phyloP scores from a whole-genome alignment of 2,797 vertebrate species.

The Bradypodion ventrale region DNA sequence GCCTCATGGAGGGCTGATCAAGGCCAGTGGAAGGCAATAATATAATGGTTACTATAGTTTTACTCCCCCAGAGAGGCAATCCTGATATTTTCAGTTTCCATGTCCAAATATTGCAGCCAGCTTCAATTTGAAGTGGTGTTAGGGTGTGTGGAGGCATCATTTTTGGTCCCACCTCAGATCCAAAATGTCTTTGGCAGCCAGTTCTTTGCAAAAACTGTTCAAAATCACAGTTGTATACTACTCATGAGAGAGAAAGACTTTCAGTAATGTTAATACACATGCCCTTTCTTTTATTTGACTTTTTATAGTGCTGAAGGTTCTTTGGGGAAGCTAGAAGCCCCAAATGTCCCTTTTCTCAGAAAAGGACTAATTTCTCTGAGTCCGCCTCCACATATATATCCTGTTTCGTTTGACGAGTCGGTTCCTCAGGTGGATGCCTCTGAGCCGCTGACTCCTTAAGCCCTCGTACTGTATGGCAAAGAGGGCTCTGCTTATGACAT shows the following conservation, averaged over 20 bases:
- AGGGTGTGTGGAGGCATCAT: not conserved
- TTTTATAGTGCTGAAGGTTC: not conserved
- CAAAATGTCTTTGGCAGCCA: not conserved
- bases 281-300: not conserved
- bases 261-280: not conserved
- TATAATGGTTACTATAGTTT: not conserved
- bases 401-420: conserved; percentile 55
- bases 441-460: conserved; percentile 63
- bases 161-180: not conserved
- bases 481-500: conserved; percentile 73
- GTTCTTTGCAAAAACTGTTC: not conserved
- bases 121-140: too few species aligned
- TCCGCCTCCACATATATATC: conserved; percentile 52
- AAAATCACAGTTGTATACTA: not conserved
- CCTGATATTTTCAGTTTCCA: too few species aligned
- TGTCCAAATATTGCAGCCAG: too few species aligned
- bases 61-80: not conserved
- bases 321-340: not conserved
- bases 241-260: not conserved
- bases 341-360: not conserved
- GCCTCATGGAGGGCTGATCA: not conserved
- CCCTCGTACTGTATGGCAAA: conserved; percentile 49
- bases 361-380: conserved; percentile 50
- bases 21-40: not conserved
- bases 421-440: conserved; percentile 56